Conservation (phyloP, 2,113 vertebrate genomes). For the Anser cygnoides region DNA sequence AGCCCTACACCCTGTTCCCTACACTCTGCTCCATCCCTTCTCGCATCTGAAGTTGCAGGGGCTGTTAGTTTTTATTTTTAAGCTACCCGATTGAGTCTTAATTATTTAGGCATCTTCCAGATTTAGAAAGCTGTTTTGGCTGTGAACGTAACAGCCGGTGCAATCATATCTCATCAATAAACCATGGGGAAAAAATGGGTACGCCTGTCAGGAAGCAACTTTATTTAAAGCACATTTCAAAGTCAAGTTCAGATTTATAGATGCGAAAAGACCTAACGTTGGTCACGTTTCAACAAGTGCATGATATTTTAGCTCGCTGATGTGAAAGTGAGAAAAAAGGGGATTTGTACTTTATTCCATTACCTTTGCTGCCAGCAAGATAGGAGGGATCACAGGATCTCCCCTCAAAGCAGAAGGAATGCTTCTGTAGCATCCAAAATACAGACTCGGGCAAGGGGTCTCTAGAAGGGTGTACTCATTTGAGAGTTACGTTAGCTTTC, state of each 20-base stretch:
- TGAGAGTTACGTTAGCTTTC: neutral
- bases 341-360: neutral
- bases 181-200: slow-evolving; percentile 49
- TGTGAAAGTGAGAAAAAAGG: neutral
- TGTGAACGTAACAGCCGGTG: slow-evolving; percentile 4
- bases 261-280: neutral
- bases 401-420: neutral
- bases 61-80: slow-evolving; percentile 14
- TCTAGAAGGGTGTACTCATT: neutral
- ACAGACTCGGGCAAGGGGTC: neutral
- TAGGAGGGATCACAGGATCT: neutral
- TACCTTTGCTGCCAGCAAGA: neutral
- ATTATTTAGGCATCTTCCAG: slow-evolving; percentile 62
- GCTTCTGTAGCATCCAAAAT: neutral
- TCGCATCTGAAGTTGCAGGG: neutral
- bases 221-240: slow-evolving; percentile 22
- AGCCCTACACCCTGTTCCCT: neutral
- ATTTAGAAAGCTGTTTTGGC: slow-evolving; percentile 58
- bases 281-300: neutral
- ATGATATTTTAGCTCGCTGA: neutral
- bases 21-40: accelerated
- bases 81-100: slow-evolving; percentile 27
- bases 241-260: neutral
- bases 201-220: neutral
- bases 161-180: slow-evolving; percentile 57